Percentiles rank a stretch among this genome's conserved stretches.
phyloP scores from a whole-genome alignment of 2,797 vertebrate species.

The Dromococcyx pavoninus region DNA sequence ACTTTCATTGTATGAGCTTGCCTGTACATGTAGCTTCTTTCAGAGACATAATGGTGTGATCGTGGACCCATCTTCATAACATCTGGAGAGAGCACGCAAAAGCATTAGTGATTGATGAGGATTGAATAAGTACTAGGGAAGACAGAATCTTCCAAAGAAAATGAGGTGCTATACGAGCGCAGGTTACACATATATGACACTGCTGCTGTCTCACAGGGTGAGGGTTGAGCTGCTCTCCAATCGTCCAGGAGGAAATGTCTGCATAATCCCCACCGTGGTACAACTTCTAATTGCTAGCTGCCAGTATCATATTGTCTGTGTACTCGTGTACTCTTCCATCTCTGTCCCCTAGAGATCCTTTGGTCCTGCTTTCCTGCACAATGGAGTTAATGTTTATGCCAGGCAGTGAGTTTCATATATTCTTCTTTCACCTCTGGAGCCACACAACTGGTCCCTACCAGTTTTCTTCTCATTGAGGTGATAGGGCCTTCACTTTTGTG shows the following conservation, averaged over 20 bases:
- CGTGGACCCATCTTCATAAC: not conserved
- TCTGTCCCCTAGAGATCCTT: not conserved
- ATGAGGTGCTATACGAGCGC: not conserved
- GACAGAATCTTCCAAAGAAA: slow-evolving; percentile 29
- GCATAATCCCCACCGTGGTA: not conserved
- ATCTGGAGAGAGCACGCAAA: not conserved
- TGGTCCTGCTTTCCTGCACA: fast-evolving
- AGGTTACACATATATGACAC: not conserved
- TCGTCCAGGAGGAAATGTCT: not conserved
- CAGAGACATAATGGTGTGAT: not conserved
- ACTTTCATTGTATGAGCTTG: fast-evolving
- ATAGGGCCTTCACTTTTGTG: not conserved
- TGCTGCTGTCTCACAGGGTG: not conserved
- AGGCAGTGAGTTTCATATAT: not conserved
- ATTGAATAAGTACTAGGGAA: slow-evolving; percentile 27
- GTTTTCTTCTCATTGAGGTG: not conserved
- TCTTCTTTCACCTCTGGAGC: not conserved
- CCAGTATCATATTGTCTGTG: fast-evolving
- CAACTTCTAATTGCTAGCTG: not conserved
- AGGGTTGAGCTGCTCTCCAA: not conserved
- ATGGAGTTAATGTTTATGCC: not conserved
- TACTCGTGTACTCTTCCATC: not conserved
- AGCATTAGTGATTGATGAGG: slow-evolving; percentile 25
- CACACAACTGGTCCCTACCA: not conserved
- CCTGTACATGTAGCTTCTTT: not conserved